These are phyloP conservation scores for Serrognathus titanus DNA, from an alignment of 2,888 invertebrate species.

Conservation along the genomic window DNA sequence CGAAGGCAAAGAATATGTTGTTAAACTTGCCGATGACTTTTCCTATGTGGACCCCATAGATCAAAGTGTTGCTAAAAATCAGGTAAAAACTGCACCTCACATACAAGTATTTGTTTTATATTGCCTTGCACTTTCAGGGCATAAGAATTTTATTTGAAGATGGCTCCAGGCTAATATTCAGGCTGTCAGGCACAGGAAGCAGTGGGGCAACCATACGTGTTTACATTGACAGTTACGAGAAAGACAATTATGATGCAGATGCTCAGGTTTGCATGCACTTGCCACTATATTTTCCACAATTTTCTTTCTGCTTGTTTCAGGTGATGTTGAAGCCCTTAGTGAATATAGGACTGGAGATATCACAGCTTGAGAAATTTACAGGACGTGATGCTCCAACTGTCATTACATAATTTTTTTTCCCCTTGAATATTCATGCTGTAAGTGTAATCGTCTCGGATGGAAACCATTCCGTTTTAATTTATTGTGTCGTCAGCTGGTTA, in stretches of 20 bases:
- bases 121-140: conserved; percentile 61
- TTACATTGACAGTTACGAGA: conserved; percentile 93
- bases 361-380: conserved; percentile 78
- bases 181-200: conserved; percentile 97
- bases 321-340: conserved; percentile 83
- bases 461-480: too few species aligned
- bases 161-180: conserved; percentile 88
- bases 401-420: conserved; percentile 70
- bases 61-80: conserved; percentile 82
- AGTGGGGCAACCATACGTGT: conserved; percentile 95
- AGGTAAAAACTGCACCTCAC: conserved; percentile 53
- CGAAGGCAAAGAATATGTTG: conserved; percentile 68
- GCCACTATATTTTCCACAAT: neutral
- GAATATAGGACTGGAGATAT: conserved; percentile 80
- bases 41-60: conserved; percentile 96
- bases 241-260: conserved; percentile 62
- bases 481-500: too few species aligned
- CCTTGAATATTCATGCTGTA: too few species aligned
- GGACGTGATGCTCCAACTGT: conserved; percentile 92
- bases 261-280: conserved; percentile 52
- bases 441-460: too few species aligned
- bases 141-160: conserved; percentile 91
- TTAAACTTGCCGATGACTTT: conserved; percentile 88
- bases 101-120: neutral
- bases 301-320: conserved; percentile 28